Evolutionary conservation across 2,888 invertebrate genomes (phyloP).

Genomic region (Melitaea athalia): DNA sequence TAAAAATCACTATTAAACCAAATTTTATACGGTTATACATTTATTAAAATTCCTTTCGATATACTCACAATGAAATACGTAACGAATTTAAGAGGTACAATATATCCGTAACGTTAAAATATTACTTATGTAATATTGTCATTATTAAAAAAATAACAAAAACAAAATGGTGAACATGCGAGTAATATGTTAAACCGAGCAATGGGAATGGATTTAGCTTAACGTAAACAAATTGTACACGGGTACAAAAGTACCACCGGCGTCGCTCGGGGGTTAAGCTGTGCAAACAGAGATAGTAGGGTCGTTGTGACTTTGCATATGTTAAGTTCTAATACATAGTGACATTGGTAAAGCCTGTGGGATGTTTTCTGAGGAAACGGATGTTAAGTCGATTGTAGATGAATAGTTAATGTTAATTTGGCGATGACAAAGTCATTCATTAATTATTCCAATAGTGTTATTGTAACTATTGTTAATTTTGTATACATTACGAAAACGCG

Average conservation of each 20-base stretch:
- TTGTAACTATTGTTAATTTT: background rate
- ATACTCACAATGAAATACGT: background rate
- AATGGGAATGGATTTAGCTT: constrained; percentile 7
- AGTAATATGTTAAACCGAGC: background rate
- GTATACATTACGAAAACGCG: no score
- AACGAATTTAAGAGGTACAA: background rate
- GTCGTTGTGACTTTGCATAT: constrained; percentile 63
- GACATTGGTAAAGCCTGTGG: constrained; percentile 7
- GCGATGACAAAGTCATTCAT: no score
- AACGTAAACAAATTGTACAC: constrained; percentile 11
- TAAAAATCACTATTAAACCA: background rate
- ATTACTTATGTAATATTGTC: background rate
- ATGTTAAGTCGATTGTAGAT: background rate
- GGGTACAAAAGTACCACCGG: constrained; percentile 10
- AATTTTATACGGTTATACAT: background rate
- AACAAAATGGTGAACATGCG: background rate
- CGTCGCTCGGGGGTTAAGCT: constrained; percentile 41
- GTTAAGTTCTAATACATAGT: constrained; percentile 42
- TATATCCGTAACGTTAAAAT: background rate
- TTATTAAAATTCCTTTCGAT: background rate
- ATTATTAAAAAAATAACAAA: background rate
- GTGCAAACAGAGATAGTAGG: constrained; percentile 62
- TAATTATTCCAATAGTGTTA: background rate
- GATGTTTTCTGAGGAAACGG: background rate
- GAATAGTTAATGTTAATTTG: background rate